These are phyloP conservation scores for Thalassoma bifasciatum DNA, from an alignment of 2,113 vertebrate genomes.

Conservation along the genomic window DNA sequence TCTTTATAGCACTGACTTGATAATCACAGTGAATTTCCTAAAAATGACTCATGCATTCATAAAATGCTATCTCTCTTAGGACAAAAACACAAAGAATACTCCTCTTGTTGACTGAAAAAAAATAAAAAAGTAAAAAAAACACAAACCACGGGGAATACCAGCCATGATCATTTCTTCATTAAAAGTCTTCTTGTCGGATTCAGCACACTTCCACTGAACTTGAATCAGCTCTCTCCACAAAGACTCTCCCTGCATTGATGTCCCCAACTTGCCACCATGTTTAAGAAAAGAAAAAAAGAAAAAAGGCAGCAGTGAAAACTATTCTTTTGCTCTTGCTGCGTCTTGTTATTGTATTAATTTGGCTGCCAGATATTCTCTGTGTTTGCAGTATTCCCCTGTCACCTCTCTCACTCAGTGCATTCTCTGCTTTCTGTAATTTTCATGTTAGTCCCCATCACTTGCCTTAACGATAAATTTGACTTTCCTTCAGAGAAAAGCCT, in stretches of 20 bases:
- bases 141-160: slow-evolving; percentile 28
- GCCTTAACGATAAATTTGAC: slow-evolving; percentile 48
- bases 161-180: slow-evolving; percentile 15
- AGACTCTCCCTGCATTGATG: slow-evolving; percentile 14
- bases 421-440: slow-evolving; percentile 43
- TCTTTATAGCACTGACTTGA: not conserved
- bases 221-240: slow-evolving; percentile 27
- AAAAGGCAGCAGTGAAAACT: slow-evolving; percentile 7
- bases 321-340: not conserved
- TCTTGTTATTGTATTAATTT: slow-evolving; percentile 40
- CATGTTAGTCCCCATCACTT: slow-evolving; percentile 42
- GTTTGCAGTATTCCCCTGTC: slow-evolving; percentile 20
- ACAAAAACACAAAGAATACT: slow-evolving; percentile 22
- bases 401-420: slow-evolving; percentile 27
- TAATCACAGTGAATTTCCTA: slow-evolving; percentile 23
- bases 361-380: slow-evolving; percentile 30
- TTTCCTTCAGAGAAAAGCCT: slow-evolving; percentile 43
- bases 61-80: slow-evolving; percentile 13
- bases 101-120: slow-evolving; percentile 8
- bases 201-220: slow-evolving; percentile 10
- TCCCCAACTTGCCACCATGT: slow-evolving; percentile 9
- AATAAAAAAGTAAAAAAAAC: not conserved
- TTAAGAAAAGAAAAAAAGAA: not conserved
- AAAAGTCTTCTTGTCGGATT: slow-evolving; percentile 22
- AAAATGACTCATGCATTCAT: slow-evolving; percentile 23